Evolutionary conservation across 2,888 invertebrate genomes (phyloP).

Genomic region (Trichopoda pennipes): DNA sequence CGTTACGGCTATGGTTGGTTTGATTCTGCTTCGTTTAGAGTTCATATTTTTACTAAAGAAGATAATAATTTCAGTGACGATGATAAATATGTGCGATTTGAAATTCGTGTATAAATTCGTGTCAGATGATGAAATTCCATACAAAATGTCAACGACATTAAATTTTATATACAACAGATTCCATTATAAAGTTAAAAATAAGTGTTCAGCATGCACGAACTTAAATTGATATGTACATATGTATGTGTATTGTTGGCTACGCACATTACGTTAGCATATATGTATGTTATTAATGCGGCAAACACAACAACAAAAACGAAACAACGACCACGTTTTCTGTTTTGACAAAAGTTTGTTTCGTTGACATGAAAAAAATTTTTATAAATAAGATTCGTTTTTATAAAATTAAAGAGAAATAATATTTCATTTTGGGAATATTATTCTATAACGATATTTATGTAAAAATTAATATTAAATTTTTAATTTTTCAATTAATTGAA

Average conservation of each 20-base stretch:
- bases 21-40: slow-evolving; percentile 21
- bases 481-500: too few species aligned
- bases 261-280: too few species aligned
- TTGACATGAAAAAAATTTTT: too few species aligned
- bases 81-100: slow-evolving; percentile 24
- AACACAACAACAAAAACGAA: too few species aligned
- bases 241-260: background rate
- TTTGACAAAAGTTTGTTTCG: too few species aligned
- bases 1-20: slow-evolving; percentile 36
- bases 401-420: too few species aligned
- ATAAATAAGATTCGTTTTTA: too few species aligned
- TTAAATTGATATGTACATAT: background rate
- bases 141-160: slow-evolving; percentile 57
- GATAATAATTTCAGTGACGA: slow-evolving; percentile 3
- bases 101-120: too few species aligned
- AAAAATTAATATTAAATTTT: too few species aligned
- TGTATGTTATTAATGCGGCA: background rate
- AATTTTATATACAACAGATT: background rate
- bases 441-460: too few species aligned
- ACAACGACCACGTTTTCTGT: too few species aligned
- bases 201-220: slow-evolving; percentile 1
- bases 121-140: slow-evolving; percentile 24
- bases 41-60: slow-evolving; percentile 8
- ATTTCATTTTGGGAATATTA: too few species aligned
- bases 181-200: background rate